These are phyloP conservation scores for Ophonus ardosiacus DNA, from an alignment of 2,888 invertebrate genomes.

Conservation along the genomic window DNA sequence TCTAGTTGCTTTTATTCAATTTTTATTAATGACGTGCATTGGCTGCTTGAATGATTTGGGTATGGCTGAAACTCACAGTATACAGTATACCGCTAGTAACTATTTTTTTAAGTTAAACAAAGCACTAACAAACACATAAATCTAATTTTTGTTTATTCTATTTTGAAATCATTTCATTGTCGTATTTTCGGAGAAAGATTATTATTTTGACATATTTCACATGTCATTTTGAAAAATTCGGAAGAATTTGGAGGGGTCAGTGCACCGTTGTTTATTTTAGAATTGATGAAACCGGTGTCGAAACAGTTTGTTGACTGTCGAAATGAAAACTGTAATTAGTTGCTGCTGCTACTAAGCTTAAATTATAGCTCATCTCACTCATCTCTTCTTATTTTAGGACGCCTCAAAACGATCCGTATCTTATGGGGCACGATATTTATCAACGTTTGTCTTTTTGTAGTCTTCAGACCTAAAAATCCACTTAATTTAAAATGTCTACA, in stretches of 20 bases:
- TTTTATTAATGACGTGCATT: too few species aligned
- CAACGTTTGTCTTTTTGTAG: background rate
- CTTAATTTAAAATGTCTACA: background rate
- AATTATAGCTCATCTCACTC: constrained; percentile 21
- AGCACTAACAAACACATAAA: background rate
- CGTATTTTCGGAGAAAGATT: background rate
- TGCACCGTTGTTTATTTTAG: constrained; percentile 18
- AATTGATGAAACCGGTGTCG: constrained; percentile 34
- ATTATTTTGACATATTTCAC: background rate
- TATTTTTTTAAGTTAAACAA: too few species aligned
- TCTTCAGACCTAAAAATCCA: background rate
- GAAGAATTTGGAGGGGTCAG: constrained; percentile 24
- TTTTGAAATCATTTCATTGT: background rate
- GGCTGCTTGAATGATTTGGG: too few species aligned
- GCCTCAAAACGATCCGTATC: background rate
- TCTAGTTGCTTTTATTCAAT: too few species aligned
- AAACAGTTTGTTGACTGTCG: constrained; percentile 30
- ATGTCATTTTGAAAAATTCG: background rate
- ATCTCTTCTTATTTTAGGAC: constrained; percentile 19
- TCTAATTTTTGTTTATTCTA: background rate
- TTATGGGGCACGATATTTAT: background rate
- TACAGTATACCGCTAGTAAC: too few species aligned
- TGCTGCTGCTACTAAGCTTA: constrained; percentile 9
- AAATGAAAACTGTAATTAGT: constrained; percentile 40
- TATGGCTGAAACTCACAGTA: too few species aligned